Conservation (phyloP, 2,797 vertebrate species). For the Channa striata region DNA sequence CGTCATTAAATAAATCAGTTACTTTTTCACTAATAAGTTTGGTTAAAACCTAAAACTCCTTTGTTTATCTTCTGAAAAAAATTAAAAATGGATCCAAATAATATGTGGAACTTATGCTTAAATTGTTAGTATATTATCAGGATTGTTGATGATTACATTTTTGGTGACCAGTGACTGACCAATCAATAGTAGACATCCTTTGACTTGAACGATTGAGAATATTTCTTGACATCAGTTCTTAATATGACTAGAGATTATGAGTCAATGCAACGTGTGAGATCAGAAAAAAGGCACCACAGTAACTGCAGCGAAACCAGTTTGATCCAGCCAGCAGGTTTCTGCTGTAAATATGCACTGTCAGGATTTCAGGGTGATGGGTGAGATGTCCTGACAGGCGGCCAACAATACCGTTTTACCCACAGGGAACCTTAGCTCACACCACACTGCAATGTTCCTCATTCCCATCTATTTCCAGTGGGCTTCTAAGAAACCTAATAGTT, state of each 20-base stretch:
- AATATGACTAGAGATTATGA: too few relatives aligned
- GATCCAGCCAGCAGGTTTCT: conserved; percentile 17
- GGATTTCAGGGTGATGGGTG: conserved; percentile 52
- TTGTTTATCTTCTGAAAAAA: too few relatives aligned
- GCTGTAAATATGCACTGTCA: conserved; percentile 44
- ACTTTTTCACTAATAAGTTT: too few relatives aligned
- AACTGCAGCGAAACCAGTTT: conserved; percentile 29
- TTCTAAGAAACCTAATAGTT: conserved; percentile 74
- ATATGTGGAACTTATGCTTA: too few relatives aligned
- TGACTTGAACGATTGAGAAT: background rate
- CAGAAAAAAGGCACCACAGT: background rate
- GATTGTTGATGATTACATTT: too few relatives aligned
- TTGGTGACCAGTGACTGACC: too few relatives aligned
- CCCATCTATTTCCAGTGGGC: conserved; percentile 58
- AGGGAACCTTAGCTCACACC: conserved; percentile 70
- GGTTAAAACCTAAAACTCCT: too few relatives aligned
- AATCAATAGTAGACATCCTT: background rate
- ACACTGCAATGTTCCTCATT: conserved; percentile 71
- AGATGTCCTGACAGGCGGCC: conserved; percentile 52
- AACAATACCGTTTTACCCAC: conserved; percentile 54
- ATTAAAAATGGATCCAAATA: too few relatives aligned
- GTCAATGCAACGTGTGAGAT: background rate
- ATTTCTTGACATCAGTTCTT: too few relatives aligned
- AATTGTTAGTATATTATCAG: too few relatives aligned
- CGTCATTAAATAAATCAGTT: background rate